phyloP scores from a whole-genome alignment of 2,113 vertebrate genomes.

The Asarcornis scutulata region DNA sequence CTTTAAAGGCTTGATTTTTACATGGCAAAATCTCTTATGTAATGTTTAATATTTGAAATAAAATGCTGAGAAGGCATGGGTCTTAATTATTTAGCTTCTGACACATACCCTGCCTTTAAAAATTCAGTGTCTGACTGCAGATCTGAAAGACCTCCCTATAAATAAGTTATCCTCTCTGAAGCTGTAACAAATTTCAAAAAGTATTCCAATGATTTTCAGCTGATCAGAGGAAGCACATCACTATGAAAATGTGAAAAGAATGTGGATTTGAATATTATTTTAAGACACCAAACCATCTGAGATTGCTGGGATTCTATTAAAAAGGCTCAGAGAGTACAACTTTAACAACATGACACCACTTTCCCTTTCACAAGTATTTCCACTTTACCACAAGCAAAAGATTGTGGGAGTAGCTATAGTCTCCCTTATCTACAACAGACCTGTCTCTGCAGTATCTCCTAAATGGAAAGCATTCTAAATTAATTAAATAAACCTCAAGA shows the following conservation, averaged over 20 bases:
- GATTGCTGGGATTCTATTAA: neutral
- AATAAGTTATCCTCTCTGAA: constrained; percentile 71
- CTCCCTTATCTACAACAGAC: constrained; percentile 39
- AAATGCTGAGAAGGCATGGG: constrained; percentile 67
- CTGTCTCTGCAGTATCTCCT: constrained; percentile 26
- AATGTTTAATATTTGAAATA: constrained; percentile 74
- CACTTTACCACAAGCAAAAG: neutral
- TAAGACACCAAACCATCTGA: neutral
- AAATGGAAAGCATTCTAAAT: constrained; percentile 54
- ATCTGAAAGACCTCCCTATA: constrained; percentile 66
- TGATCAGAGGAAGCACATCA: neutral
- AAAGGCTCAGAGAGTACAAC: neutral
- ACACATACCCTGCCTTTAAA: constrained; percentile 71
- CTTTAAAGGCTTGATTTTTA: constrained; percentile 48
- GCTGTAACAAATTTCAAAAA: constrained; percentile 51
- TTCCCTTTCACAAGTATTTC: neutral
- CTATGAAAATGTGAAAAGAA: neutral
- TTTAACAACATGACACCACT: neutral
- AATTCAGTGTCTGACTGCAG: constrained; percentile 69
- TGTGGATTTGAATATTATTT: neutral
- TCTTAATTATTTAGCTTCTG: constrained; percentile 75
- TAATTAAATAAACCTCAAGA: constrained; percentile 59
- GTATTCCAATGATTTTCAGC: neutral
- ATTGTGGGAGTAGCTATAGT: neutral
- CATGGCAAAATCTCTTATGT: constrained; percentile 50